A percentile compares a stretch with the other conserved stretches of the same genome.
These are phyloP conservation scores for Drosophila ogumai DNA, from an alignment of 1,140 invertebrate species.

Conservation along the genomic window DNA sequence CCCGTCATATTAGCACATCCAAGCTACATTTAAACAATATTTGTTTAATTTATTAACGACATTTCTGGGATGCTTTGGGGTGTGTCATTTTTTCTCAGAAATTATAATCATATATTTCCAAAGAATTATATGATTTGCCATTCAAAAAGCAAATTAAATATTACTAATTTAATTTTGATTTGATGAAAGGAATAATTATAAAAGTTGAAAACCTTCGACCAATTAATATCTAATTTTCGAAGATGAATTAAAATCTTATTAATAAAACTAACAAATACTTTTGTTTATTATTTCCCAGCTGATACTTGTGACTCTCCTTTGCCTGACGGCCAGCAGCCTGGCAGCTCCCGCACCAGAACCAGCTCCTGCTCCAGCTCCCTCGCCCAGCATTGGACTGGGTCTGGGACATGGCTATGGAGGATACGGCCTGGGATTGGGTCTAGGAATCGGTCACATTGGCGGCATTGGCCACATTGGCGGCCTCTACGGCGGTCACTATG, in stretches of 20 bases:
- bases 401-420: slow-evolving; percentile 69
- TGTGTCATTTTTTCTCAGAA: neutral
- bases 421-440: slow-evolving; percentile 47
- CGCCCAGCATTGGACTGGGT: slow-evolving; percentile 63
- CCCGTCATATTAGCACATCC: neutral
- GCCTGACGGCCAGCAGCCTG: slow-evolving; percentile 43
- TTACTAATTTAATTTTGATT: neutral
- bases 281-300: slow-evolving; percentile 19
- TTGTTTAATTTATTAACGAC: neutral
- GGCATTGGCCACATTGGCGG: slow-evolving; percentile 43
- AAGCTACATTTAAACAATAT: neutral
- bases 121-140: neutral
- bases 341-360: slow-evolving; percentile 58
- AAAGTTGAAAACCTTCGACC: no score
- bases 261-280: no score
- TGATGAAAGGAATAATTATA: neutral
- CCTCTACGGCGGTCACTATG: slow-evolving; percentile 40
- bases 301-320: slow-evolving; percentile 46
- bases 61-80: neutral
- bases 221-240: no score
- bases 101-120: neutral
- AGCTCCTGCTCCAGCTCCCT: slow-evolving; percentile 48
- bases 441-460: slow-evolving; percentile 37
- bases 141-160: neutral
- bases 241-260: no score